These are phyloP conservation scores for Urosaurus nigricauda DNA, from an alignment of 2,797 vertebrate genomes.

Conservation along the genomic window DNA sequence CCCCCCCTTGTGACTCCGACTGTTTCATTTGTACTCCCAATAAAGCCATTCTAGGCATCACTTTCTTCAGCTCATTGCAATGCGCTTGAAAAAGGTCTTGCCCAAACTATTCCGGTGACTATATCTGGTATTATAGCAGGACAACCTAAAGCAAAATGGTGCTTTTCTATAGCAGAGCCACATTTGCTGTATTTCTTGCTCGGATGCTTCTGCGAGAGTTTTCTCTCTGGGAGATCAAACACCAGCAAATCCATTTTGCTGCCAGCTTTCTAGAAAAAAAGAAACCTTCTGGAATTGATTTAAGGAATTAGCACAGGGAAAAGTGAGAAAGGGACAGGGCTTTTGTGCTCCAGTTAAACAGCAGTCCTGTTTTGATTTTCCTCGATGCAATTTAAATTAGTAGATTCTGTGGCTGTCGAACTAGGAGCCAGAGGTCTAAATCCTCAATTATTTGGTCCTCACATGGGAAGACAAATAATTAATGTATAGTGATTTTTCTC, in stretches of 20 bases:
- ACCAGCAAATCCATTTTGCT: not conserved
- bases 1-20: not conserved
- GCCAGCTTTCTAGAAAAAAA: not conserved
- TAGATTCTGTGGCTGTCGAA: not conserved
- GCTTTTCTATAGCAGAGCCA: not conserved
- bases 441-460: no score
- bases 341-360: not conserved
- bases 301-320: not conserved
- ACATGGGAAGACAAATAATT: no score
- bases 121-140: not conserved
- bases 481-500: no score
- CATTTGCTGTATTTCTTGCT: not conserved
- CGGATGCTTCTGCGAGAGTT: not conserved
- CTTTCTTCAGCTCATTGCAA: constrained; percentile 2
- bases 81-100: not conserved
- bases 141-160: not conserved
- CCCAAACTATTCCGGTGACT: not conserved
- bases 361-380: not conserved
- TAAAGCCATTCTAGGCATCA: not conserved
- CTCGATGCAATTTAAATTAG: not conserved
- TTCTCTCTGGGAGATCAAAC: not conserved
- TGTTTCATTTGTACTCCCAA: not conserved
- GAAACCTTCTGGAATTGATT: not conserved
- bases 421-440: not conserved
- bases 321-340: not conserved